Evolutionary conservation across 2,113 vertebrate species (phyloP), one percentile per base, ranked within the genome.

Genomic region (Dasyprocta punctata): DNA sequence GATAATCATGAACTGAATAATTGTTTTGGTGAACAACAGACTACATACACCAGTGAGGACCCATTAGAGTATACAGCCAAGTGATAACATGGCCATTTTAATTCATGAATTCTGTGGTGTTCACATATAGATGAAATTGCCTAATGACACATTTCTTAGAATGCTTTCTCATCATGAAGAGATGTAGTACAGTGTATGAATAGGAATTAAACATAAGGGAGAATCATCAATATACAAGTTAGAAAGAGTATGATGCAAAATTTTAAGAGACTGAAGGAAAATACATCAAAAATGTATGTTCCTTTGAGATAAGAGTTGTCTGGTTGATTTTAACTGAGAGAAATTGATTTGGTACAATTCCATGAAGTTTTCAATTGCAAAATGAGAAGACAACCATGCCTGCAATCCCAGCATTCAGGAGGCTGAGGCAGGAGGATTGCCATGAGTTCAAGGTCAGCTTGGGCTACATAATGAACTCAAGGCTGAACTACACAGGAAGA

Each of bases 321-420:
- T 49, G 2, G 30, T 71, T 92, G 52, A 69, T 89, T 93, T 88
- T 94, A 77, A 87, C 86, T 86, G 60, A 63, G n/a, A 82, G 54
- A 92, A 92, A 89, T 82, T 81, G 36, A 71, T 94, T 89, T 83
- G 38, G 8, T 8, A 38, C 4, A 86, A n/a, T 38, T 78, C 65
- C 16, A 17, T 77, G 24, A 22, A 71, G 38, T 73, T 69, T 36
- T 73, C 80, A 71, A 63, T 24, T 89, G 13, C 77, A 78, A 77
- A 95, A 95, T 84, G 30, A 86, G 44, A 86, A 24, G 1, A 41
- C n/a, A n/a, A n/a, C n/a, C 36, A 19, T n/a, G 33, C 33, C 36
- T 69, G 17, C 16, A 69, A 69, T n/a, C 36, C 36, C 3, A 20
- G 67, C 36, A 69, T 17, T 69, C 17, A n/a, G 36, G 17, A 69